Percentiles rank a stretch among this genome's conserved stretches.
These are phyloP conservation scores for Hydra vulgaris DNA, from an alignment of 30 jellyfish, hydroid and myxozoan genomes.

Conservation along the genomic window DNA sequence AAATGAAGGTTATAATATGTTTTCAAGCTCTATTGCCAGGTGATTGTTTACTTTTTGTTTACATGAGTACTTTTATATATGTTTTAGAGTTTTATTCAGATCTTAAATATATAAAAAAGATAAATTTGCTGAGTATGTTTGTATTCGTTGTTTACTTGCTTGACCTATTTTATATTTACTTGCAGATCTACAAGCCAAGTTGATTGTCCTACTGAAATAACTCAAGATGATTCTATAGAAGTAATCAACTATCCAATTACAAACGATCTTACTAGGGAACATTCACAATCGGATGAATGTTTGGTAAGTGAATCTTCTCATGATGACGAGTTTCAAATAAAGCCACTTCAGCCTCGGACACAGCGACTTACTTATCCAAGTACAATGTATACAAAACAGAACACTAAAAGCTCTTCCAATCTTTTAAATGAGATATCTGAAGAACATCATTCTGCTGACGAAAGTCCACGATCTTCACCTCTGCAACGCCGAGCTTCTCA, in stretches of 20 bases:
- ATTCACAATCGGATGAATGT: conserved; percentile 36
- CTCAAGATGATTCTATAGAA: not conserved
- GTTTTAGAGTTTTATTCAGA: too few species aligned
- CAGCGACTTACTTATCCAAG: conserved; percentile 70
- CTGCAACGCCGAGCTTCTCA: conserved; percentile 49
- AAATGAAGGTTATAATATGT: conserved; percentile 60
- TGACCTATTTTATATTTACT: not conserved
- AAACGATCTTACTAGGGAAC: conserved; percentile 29
- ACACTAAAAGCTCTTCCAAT: conserved; percentile 78
- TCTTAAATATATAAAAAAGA: too few species aligned
- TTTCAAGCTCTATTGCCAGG: conserved; percentile 38
- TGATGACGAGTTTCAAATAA: conserved; percentile 14
- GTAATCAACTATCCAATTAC: conserved; percentile 1
- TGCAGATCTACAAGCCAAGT: conserved; percentile 43
- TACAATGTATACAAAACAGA: conserved; percentile 26
- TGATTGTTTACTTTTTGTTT: too few species aligned
- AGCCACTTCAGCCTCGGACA: conserved; percentile 40
- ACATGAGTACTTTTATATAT: too few species aligned
- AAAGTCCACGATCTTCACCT: conserved; percentile 92
- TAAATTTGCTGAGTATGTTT: too few species aligned
- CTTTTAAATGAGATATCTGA: conserved; percentile 85
- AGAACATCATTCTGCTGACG: conserved; percentile 87
- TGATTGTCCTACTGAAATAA: not conserved
- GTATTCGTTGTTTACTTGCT: not conserved
- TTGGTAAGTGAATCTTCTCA: conserved; percentile 8